Percentiles rank a stretch among this genome's conserved stretches.
These are phyloP conservation scores for Gnathochromis pfefferi DNA, from an alignment of 2,113 vertebrate species.

Conservation along the genomic window DNA sequence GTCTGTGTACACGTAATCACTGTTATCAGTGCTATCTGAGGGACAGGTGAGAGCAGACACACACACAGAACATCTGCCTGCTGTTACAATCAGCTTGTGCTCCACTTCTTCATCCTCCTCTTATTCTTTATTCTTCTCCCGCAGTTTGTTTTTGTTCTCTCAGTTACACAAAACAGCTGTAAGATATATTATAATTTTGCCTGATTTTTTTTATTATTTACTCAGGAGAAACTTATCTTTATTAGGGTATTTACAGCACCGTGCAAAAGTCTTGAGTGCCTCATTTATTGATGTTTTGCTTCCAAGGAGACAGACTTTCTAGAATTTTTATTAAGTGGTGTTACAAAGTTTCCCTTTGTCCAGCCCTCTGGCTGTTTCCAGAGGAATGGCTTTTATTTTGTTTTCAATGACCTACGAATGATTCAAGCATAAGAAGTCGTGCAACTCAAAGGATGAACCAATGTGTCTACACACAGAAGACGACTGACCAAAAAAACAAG, in stretches of 20 bases:
- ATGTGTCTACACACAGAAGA: background rate
- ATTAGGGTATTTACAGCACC: background rate
- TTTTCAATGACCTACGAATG: background rate
- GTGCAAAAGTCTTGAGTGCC: background rate
- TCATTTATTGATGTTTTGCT: background rate
- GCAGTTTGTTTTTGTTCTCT: background rate
- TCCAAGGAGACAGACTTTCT: background rate
- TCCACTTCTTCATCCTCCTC: background rate
- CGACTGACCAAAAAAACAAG: background rate
- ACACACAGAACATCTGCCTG: slow-evolving; percentile 52
- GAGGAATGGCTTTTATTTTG: background rate
- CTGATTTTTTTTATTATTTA: background rate
- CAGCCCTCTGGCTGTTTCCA: background rate
- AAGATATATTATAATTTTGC: background rate
- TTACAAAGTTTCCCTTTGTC: background rate
- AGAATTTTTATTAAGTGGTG: background rate
- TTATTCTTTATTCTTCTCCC: background rate
- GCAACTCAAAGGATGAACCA: background rate
- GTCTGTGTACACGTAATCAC: slow-evolving; percentile 37
- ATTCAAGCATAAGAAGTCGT: background rate
- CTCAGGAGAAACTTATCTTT: background rate
- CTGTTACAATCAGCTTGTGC: slow-evolving; percentile 3
- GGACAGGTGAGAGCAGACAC: slow-evolving; percentile 58
- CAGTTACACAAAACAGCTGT: background rate
- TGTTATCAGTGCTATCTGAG: slow-evolving; percentile 58